Evolutionary conservation across 2,113 vertebrate genomes (phyloP), one percentile per base, ranked within the genome.

Genomic region (sheep (Ovis aries)): DNA sequence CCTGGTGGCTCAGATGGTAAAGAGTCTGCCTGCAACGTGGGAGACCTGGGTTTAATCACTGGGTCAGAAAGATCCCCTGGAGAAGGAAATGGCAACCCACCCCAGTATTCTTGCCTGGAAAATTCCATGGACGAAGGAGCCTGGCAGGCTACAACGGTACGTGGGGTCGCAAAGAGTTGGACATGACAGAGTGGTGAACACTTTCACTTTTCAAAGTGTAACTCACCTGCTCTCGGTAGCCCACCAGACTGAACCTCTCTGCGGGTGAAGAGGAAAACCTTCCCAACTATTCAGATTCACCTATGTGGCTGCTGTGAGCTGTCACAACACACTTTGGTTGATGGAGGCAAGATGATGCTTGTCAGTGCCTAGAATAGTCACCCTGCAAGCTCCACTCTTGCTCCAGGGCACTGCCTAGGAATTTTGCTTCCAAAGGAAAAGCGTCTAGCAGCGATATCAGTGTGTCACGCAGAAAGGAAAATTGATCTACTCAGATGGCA

Each of bases 261-360:
- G 10, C 9, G 3, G 23, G 57, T 1, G 11, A 53, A 82, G 77
- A 91, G 81, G 52, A 93, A 43, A 8, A 17, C 62, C 84, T 29
- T 92, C 31, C 81, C 84, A 33, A 7, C 71, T 21, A 55, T 19
- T 80, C 97, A 86, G 60, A 84, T 96, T 15, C 84, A 83, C 83
- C 95, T 7, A 0, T 64, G 74, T 9, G 64, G 77, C 95, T 94
- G 87, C 16, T 0, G 81, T 11, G 94, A 96, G 95, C 95, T 86
- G 92, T 97, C 89, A 77, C 0, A 19, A 50, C 0, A 0, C 0
- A 0, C 1, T 3, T 10, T 5, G 0, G 0, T 3, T 64, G 83
- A 82, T 15, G 57, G 27, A 33, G 71, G 86, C 31, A 92, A 78
- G 95, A 17, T 31, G 48, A 94, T 33, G 53, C 88, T 50, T 60